Evolutionary conservation across 2,888 invertebrate genomes (phyloP).

Genomic region (Trachelus iudaicus): DNA sequence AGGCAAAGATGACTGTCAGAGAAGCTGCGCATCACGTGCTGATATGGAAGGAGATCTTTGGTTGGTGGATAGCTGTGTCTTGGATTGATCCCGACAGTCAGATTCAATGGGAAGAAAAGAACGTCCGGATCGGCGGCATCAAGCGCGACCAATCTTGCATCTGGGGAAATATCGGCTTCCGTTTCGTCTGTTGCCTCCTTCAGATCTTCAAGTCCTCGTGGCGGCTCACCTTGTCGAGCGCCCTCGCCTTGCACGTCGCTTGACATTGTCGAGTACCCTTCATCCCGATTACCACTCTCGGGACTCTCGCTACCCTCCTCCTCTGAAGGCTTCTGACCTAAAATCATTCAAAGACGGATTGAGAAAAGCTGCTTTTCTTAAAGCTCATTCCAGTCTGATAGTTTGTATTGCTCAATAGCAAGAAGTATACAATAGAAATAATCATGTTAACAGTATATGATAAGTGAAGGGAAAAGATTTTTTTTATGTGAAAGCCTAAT

Average conservation of each 20-base stretch:
- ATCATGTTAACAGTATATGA: too few species aligned
- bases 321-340: constrained; percentile 70
- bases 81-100: constrained; percentile 72
- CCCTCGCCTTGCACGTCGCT: constrained; percentile 83
- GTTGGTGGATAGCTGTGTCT: constrained; percentile 81
- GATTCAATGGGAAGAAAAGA: constrained; percentile 76
- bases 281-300: constrained; percentile 82
- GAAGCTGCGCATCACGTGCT: constrained; percentile 80
- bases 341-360: constrained; percentile 20
- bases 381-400: too few species aligned
- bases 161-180: constrained; percentile 68
- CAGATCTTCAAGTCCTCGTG: constrained; percentile 75
- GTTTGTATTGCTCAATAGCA: too few species aligned
- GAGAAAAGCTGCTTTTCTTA: too few species aligned
- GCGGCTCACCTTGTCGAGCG: constrained; percentile 70
- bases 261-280: constrained; percentile 87
- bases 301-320: constrained; percentile 80
- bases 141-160: constrained; percentile 69
- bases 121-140: constrained; percentile 74
- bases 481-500: too few species aligned
- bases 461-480: too few species aligned
- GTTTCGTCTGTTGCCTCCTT: constrained; percentile 81
- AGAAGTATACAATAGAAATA: too few species aligned
- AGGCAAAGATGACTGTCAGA: constrained; percentile 81
- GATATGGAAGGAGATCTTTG: constrained; percentile 76